Conservation (phyloP, 2,113 vertebrate genomes). For the Sakesphorus luctuosus region DNA sequence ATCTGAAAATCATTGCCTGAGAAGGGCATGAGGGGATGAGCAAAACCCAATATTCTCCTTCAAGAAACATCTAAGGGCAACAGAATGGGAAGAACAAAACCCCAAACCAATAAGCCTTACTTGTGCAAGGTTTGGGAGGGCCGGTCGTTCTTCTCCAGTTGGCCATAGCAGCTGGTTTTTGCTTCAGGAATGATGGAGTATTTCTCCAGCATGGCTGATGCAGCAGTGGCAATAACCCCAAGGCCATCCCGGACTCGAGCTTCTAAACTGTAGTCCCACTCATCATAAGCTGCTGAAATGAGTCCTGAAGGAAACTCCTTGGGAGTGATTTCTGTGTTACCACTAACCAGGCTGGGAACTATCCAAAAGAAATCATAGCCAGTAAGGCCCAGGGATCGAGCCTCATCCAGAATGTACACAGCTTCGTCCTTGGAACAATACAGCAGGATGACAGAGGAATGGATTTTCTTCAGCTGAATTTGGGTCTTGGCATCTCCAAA, state of each 20-base stretch:
- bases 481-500: slow-evolving; percentile 90
- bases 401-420: slow-evolving; percentile 90
- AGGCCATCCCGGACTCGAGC: slow-evolving; percentile 90
- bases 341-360: slow-evolving; percentile 90
- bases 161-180: slow-evolving; percentile 91
- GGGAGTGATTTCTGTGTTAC: slow-evolving; percentile 90
- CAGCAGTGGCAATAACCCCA: slow-evolving; percentile 93
- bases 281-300: slow-evolving; percentile 93
- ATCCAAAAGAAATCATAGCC: slow-evolving; percentile 98
- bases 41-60: not conserved
- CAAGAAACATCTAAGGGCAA: not conserved
- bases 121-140: slow-evolving; percentile 90
- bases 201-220: slow-evolving; percentile 91
- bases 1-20: not conserved
- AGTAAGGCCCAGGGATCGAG: slow-evolving; percentile 92
- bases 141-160: slow-evolving; percentile 85
- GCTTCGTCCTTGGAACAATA: slow-evolving; percentile 98
- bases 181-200: slow-evolving; percentile 93
- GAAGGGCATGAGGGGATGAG: not conserved
- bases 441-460: slow-evolving; percentile 93
- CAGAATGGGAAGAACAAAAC: not conserved
- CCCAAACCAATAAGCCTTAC: slow-evolving; percentile 75
- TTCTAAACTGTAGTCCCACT: slow-evolving; percentile 96
- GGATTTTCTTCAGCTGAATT: slow-evolving; percentile 96
- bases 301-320: slow-evolving; percentile 93